Conservation (phyloP, 2,888 invertebrate species). For the Rotaria sp. region DNA sequence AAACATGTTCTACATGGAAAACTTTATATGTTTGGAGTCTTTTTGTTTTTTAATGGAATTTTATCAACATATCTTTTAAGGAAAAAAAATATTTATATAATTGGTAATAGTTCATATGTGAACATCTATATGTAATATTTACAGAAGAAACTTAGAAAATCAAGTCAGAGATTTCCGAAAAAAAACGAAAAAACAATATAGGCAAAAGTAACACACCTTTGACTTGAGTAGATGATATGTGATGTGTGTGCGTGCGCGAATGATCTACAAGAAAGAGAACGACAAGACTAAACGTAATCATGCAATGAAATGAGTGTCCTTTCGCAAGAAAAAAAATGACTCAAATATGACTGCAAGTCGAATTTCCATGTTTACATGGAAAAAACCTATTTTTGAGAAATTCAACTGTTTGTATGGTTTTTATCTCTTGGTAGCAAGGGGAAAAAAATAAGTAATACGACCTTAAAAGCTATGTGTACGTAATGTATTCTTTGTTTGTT, state of each 20-base stretch:
- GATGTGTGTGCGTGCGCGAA: neutral
- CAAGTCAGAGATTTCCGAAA: neutral
- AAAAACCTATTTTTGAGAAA: neutral
- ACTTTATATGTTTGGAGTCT: neutral
- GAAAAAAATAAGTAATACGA: neutral
- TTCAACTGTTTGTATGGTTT: too few relatives aligned
- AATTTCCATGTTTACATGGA: neutral
- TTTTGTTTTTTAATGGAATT: neutral
- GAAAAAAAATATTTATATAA: neutral
- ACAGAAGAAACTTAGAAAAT: neutral
- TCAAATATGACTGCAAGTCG: neutral
- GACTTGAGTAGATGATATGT: neutral
- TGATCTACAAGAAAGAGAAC: slow-evolving; percentile 2
- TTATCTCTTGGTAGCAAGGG: neutral
- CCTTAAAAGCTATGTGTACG: neutral
- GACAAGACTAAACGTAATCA: neutral
- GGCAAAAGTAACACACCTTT: neutral
- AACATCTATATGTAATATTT: neutral
- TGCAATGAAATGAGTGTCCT: neutral
- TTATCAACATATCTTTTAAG: neutral
- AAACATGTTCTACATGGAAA: neutral
- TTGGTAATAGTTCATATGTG: neutral
- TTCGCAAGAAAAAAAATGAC: neutral
- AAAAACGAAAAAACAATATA: neutral
- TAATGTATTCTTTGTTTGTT: neutral